Percentiles rank a stretch among this genome's conserved stretches.
Evolutionary conservation across 2,888 invertebrate genomes (phyloP).

Genomic region (Dryadula phaetusa): DNA sequence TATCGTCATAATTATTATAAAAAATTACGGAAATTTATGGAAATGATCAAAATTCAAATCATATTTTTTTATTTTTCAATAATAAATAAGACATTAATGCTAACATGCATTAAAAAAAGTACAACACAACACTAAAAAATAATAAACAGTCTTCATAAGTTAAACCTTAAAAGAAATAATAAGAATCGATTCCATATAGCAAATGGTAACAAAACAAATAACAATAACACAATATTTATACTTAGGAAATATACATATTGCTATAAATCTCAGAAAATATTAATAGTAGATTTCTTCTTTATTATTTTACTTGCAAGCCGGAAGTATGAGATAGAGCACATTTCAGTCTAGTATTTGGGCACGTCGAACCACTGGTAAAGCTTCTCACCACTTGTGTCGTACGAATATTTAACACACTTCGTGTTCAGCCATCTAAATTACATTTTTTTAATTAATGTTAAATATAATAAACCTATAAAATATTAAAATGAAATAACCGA

Average conservation of each 20-base stretch:
- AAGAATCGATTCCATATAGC: no score
- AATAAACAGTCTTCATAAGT: not conserved
- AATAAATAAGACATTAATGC: not conserved
- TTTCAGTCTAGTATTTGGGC: conserved; percentile 61
- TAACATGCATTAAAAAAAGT: not conserved
- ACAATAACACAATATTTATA: no score
- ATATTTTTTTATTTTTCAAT: not conserved
- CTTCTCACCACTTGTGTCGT: conserved; percentile 62
- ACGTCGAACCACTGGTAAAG: conserved; percentile 85
- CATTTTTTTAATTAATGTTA: conserved; percentile 3
- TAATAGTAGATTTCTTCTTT: no score
- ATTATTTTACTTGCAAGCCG: no score
- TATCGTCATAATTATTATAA: no score
- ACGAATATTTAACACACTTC: conserved; percentile 78
- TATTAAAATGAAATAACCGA: not conserved
- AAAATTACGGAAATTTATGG: no score
- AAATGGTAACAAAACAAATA: no score
- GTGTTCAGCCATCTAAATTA: conserved; percentile 64
- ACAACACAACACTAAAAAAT: not conserved
- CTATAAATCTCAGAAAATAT: no score
- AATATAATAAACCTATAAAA: not conserved
- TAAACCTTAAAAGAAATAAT: no score
- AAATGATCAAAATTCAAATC: not conserved
- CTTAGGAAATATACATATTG: no score
- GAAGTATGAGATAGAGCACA: not conserved